Base-by-base conservation (phyloP, 2,888 invertebrate genomes). In the Automeris io region DNA sequence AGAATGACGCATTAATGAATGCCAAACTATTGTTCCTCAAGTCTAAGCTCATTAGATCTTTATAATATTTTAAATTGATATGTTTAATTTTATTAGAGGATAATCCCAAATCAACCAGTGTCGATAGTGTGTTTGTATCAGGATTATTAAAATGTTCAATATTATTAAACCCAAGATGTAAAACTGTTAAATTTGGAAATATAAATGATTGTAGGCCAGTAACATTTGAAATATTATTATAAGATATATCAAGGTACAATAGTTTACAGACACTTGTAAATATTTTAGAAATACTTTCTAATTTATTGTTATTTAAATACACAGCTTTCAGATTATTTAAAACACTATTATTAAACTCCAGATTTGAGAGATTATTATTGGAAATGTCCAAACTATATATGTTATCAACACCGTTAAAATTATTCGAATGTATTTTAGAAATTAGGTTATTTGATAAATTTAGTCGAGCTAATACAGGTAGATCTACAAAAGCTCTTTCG, bases 301-400 rank as follows among this genome's bases (percentile, higher is more conserved):
- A 44, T 12, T 60, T 56, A 29, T 83, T 83, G 26, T 77, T 62
- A 29, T 68, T 70, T 18, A 83, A 47, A 45, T 75, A 74, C 3
- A 78, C 39, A 5, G 74, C 72, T 52, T 67, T 68, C n/a, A 80
- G 54, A 44, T 65, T 71, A 1, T 42, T 49, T 8, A 74, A 49
- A 12, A 42, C 35, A 12, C 54, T 61, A 25, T 53, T 58, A 13
- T 58, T 64, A 3, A 77, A 43, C 24, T 54, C 45, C 5, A 83
- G 45, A 9, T 52, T 35, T 23, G 42, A 40, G 22, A 85, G 42
- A 16, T 54, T 53, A 50, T 85, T 85, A 24, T 57, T 42, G 1
- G 83, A 81, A 22, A 85, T 29, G 48, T 85, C 81, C 40, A 85
- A 56, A 37, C 71, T 75, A 25, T 64, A 73, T 51, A 83, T 56